phyloP scores from a whole-genome alignment of 2,888 invertebrate genomes.

The Hyppa rectilinea region DNA sequence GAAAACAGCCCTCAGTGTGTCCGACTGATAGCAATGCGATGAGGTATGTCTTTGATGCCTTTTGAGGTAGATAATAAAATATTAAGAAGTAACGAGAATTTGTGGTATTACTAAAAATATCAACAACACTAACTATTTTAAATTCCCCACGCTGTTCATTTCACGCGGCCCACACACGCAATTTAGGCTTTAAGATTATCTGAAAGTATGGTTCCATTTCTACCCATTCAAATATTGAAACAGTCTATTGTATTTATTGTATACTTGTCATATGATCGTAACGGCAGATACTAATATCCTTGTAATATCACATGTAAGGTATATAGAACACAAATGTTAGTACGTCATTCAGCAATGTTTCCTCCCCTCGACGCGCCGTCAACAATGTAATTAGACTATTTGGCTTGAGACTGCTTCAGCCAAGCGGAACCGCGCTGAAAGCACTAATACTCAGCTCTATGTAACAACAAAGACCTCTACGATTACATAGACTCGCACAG shows the following conservation, averaged over 20 bases:
- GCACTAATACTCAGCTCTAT: constrained; percentile 52
- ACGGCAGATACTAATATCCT: neutral
- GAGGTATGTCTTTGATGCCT: no score
- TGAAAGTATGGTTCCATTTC: constrained; percentile 6
- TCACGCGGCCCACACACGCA: neutral
- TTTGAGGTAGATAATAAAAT: neutral
- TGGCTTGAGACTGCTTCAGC: constrained; percentile 49
- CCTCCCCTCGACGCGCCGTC: constrained; percentile 37
- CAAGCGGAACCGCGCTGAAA: constrained; percentile 48
- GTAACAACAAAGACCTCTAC: constrained; percentile 55
- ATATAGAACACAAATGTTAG: constrained; percentile 29
- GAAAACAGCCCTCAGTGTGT: neutral
- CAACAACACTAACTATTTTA: constrained; percentile 1
- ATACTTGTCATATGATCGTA: neutral
- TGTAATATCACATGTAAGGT: constrained; percentile 11
- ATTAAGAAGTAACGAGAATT: neutral
- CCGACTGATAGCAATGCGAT: no score
- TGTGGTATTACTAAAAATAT: neutral
- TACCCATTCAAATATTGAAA: neutral
- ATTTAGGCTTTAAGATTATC: constrained; percentile 10
- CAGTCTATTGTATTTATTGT: neutral
- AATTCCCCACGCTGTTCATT: neutral
- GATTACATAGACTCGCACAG: constrained; percentile 33
- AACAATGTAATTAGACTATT: constrained; percentile 66
- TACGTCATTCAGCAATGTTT: constrained; percentile 42